These are phyloP conservation scores for Propithecus coquereli DNA, from an alignment of 2,113 vertebrate species.

Conservation along the genomic window DNA sequence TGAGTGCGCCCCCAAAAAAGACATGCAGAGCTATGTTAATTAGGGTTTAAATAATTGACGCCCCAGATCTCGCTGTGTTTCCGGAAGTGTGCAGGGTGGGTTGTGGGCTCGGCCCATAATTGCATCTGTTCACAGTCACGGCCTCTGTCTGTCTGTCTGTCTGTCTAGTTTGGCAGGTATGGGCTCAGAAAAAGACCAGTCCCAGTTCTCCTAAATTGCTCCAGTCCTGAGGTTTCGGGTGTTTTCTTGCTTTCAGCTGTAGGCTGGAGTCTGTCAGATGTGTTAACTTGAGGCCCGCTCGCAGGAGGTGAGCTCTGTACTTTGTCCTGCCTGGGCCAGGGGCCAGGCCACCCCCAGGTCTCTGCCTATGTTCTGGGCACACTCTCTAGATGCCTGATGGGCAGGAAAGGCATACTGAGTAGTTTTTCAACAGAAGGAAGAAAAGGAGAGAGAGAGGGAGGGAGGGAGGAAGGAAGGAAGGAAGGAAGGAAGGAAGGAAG, in stretches of 20 bases:
- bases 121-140: conserved; percentile 72
- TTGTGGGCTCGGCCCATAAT: conserved; percentile 77
- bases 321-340: neutral
- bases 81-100: conserved; percentile 75
- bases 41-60: conserved; percentile 89
- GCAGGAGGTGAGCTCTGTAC: neutral
- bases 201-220: neutral
- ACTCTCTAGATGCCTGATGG: neutral
- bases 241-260: neutral
- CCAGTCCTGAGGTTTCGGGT: neutral
- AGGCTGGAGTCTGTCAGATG: neutral
- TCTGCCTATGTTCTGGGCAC: neutral
- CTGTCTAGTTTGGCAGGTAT: neutral
- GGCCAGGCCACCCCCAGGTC: neutral
- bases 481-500: too few species aligned
- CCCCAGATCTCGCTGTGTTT: conserved; percentile 81
- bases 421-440: neutral
- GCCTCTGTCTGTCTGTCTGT: conserved; percentile 58
- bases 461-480: fast-evolving
- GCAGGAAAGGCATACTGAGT: neutral
- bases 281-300: neutral
- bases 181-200: neutral
- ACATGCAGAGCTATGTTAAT: conserved; percentile 91
- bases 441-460: too few species aligned
- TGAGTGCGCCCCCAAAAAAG: conserved; percentile 82